These are phyloP conservation scores for Poeciliopsis retropinna DNA, from an alignment of 2,113 vertebrate species.

Conservation along the genomic window DNA sequence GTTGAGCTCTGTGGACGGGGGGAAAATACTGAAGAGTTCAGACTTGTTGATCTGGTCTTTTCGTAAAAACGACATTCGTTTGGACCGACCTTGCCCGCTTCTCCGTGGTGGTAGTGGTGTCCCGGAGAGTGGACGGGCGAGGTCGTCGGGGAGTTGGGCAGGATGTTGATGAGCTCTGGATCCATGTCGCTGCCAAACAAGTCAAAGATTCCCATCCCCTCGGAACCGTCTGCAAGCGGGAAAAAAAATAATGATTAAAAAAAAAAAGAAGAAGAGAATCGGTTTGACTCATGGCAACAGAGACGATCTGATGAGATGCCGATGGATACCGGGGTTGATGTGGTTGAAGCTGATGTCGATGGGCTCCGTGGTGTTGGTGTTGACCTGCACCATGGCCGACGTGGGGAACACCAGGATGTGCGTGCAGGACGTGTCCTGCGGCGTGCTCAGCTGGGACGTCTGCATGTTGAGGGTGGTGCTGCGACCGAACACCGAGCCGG, in stretches of 20 bases:
- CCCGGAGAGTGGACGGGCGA: constrained; percentile 94
- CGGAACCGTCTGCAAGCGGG: constrained; percentile 85
- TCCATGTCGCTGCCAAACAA: constrained; percentile 86
- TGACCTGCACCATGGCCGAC: constrained; percentile 95
- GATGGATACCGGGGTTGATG: constrained; percentile 84
- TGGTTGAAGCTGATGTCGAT: constrained; percentile 94
- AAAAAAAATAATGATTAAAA: background rate
- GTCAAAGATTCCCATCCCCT: constrained; percentile 94
- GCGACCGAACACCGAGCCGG: constrained; percentile 95
- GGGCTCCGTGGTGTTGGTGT: constrained; percentile 91
- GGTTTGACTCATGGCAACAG: background rate
- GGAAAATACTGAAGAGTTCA: background rate
- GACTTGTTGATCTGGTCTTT: background rate
- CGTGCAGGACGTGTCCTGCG: constrained; percentile 97
- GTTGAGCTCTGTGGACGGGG: background rate
- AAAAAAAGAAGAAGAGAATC: background rate
- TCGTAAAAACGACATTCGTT: background rate
- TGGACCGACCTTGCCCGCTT: constrained; percentile 89
- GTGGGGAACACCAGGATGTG: constrained; percentile 98
- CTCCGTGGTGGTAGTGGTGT: constrained; percentile 94
- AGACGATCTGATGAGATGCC: background rate
- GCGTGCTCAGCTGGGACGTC: constrained; percentile 94
- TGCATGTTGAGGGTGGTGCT: constrained; percentile 98
- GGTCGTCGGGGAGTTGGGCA: constrained; percentile 92
- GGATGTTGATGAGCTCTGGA: constrained; percentile 95